Evolutionary conservation across 2,888 invertebrate genomes (phyloP).

Genomic region (Agrenia bidenticulata): DNA sequence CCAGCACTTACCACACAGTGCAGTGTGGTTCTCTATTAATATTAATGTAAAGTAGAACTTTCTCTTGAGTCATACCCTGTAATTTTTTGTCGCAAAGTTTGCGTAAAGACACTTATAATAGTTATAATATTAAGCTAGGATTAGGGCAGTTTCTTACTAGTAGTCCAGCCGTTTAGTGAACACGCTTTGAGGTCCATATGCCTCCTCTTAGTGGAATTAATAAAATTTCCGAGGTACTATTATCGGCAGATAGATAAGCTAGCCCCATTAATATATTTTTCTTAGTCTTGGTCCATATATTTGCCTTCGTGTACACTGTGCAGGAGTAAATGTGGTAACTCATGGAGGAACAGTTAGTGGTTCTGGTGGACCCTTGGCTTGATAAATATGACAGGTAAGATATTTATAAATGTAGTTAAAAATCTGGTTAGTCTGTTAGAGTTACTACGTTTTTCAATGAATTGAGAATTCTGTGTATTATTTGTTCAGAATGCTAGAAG

Average conservation of each 20-base stretch:
- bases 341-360: conserved; percentile 52
- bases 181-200: too few relatives aligned
- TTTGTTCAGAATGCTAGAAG: conserved; percentile 74
- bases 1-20: conserved; percentile 9
- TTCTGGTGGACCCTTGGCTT: conserved; percentile 66
- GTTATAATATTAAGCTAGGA: too few relatives aligned
- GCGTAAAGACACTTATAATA: not conserved
- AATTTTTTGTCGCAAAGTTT: conserved; percentile 6
- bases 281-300: not conserved
- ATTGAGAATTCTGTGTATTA: too few relatives aligned
- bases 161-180: too few relatives aligned
- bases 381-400: conserved; percentile 82
- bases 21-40: not conserved
- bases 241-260: too few relatives aligned
- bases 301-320: not conserved
- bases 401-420: conserved; percentile 53
- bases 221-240: too few relatives aligned
- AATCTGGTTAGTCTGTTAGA: too few relatives aligned
- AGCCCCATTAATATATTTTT: too few relatives aligned
- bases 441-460: conserved; percentile 18
- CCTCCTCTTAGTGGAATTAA: too few relatives aligned
- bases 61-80: conserved; percentile 1
- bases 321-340: conserved; percentile 9
- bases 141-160: too few relatives aligned
- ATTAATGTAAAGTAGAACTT: not conserved